Evolutionary conservation across 2,888 invertebrate species (phyloP), one percentile per base, ranked within the genome.

Genomic region (Steinernema carpocapsae): DNA sequence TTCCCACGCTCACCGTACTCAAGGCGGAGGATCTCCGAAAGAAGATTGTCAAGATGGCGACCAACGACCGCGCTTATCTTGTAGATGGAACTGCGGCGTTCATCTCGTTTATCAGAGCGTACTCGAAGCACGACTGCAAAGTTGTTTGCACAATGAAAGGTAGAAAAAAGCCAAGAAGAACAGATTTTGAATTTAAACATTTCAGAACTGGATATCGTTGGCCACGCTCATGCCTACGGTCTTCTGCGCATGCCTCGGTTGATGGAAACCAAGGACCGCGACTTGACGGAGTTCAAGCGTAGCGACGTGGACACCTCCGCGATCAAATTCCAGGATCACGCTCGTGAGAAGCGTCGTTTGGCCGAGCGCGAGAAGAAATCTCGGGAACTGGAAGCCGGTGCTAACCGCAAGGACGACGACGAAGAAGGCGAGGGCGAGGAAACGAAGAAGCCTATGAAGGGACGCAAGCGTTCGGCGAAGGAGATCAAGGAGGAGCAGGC

Each of bases 91-190:
- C 93, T 80, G 90, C 92, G 73, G 97, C 97, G 0, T 97, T 95
- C 89, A 97, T 99, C 0, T 97, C 97, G 0, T 96, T 94, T 88
- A 91, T 97, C 76, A 92, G 94, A 81, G 93, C 95, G 0, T 99
- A 99, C 88, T 92, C 92, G 14, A 97, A 97, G 88, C 97, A 99
- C 88, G 97, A 97, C 88, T 97, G 96, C 87, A 93, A 92, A 84
- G 91, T 97, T 51, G 92, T 97, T 71, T 91, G 99, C 78, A 91
- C 93, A 82, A 89, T 94, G 19, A 95, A 94, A 89, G 90, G 91
- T 82, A 32, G 14, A 10, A n/a, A 29, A 43, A 12, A 10, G 10
- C 43, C 32, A n/a, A n/a, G n/a, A n/a, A n/a, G n/a, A n/a, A n/a
- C n/a, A n/a, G n/a, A n/a, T n/a, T n/a, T n/a, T n/a, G n/a, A n/a